Conservation (phyloP, 2,113 vertebrate species). For the Polyodon spathula region DNA sequence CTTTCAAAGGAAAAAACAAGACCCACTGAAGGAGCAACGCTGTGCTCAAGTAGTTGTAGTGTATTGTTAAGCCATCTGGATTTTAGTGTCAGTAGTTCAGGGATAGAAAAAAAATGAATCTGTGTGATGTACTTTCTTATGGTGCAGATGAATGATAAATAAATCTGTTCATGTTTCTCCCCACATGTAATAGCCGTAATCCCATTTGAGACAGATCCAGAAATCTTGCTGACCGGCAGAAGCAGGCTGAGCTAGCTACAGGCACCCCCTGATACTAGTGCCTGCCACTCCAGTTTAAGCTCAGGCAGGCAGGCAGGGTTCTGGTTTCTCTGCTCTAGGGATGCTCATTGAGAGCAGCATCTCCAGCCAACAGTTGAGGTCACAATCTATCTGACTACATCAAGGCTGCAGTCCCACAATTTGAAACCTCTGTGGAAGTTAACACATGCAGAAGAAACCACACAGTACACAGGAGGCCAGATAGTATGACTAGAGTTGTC, state of each 20-base stretch:
- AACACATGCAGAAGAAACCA: too few relatives aligned
- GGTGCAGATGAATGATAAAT: constrained; percentile 8
- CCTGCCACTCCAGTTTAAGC: constrained; percentile 4
- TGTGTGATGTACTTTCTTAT: background rate
- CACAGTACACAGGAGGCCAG: too few relatives aligned
- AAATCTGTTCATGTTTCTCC: background rate
- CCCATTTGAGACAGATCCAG: background rate
- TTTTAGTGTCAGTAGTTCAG: background rate
- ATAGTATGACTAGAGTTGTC: too few relatives aligned
- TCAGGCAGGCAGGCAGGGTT: background rate
- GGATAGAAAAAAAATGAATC: constrained; percentile 4
- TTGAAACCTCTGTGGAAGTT: too few relatives aligned
- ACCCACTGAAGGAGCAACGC: too few relatives aligned
- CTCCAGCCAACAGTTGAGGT: background rate
- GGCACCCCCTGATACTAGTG: background rate
- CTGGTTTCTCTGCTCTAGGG: background rate
- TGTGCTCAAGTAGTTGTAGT: too few relatives aligned
- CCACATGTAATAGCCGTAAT: background rate
- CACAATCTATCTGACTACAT: background rate
- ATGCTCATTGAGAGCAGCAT: background rate
- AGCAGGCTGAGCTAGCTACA: background rate
- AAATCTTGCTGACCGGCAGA: background rate
- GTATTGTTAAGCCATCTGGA: constrained; percentile 1
- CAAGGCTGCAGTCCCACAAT: too few relatives aligned
- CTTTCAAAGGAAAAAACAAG: too few relatives aligned